phyloP scores from a whole-genome alignment of 2,113 vertebrate genomes.

The Hemiscyllium ocellatum region DNA sequence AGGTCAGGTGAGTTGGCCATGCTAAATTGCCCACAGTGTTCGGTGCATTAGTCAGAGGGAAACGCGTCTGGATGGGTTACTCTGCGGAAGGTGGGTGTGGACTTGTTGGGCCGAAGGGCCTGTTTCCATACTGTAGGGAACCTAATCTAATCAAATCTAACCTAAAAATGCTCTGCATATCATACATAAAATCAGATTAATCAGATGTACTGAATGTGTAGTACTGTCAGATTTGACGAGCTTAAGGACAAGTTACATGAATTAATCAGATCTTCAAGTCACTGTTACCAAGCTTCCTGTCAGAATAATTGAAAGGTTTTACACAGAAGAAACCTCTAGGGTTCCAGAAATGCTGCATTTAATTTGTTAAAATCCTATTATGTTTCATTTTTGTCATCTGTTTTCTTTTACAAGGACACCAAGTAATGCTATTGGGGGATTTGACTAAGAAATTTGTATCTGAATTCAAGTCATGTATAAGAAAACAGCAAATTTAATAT shows the following conservation, averaged over 20 bases:
- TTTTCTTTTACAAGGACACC: constrained; percentile 40
- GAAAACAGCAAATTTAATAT: constrained; percentile 39
- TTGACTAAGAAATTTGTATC: constrained; percentile 40
- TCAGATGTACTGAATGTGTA: constrained; percentile 42
- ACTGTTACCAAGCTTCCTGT: constrained; percentile 44
- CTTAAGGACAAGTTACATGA: constrained; percentile 45
- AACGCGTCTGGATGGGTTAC: no score
- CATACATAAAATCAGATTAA: constrained; percentile 42
- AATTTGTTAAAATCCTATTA: constrained; percentile 41
- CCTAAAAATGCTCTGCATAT: constrained; percentile 38
- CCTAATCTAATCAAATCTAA: no score
- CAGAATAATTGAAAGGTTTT: constrained; percentile 52
- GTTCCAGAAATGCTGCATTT: constrained; percentile 40
- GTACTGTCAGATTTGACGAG: constrained; percentile 43
- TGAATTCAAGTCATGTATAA: constrained; percentile 38
- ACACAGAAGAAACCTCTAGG: constrained; percentile 47
- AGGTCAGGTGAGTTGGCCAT: no score
- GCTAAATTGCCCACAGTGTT: no score
- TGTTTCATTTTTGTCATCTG: constrained; percentile 39
- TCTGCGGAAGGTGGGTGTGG: no score
- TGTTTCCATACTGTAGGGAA: no score
- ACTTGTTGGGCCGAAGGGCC: no score
- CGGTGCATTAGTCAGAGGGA: no score
- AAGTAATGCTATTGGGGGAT: constrained; percentile 42
- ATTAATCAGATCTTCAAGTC: constrained; percentile 47